A percentile compares a stretch with the other conserved stretches of the same genome.
phyloP scores from a whole-genome alignment of 2,888 invertebrate genomes.

The Rhamnusium bicolor region DNA sequence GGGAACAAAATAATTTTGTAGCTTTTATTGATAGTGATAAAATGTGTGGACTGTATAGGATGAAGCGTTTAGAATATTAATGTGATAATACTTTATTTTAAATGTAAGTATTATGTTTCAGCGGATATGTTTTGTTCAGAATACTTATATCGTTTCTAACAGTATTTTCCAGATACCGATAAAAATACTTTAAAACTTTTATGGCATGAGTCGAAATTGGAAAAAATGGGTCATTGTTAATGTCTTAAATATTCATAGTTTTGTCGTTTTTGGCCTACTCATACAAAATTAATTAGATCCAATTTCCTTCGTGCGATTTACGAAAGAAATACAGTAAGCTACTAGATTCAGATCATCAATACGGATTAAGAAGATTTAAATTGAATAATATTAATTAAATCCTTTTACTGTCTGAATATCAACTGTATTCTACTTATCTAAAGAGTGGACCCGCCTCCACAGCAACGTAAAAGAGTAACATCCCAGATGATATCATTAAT shows the following conservation, averaged over 20 bases:
- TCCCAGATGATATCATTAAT: too few species aligned
- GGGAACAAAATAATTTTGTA: neutral
- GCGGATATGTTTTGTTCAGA: neutral
- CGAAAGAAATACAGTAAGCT: too few species aligned
- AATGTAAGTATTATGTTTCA: neutral
- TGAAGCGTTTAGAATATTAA: neutral
- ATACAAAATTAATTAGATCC: neutral
- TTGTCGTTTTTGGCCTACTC: neutral
- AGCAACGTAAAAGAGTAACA: neutral
- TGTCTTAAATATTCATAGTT: neutral
- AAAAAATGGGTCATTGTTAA: neutral
- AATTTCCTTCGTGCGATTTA: too few species aligned
- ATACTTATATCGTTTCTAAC: too few species aligned
- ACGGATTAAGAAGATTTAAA: neutral
- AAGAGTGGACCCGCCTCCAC: neutral
- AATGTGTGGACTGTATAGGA: constrained; percentile 2
- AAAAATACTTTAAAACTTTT: too few species aligned
- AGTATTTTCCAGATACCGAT: too few species aligned
- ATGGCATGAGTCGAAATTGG: neutral
- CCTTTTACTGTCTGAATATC: neutral
- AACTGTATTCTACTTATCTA: neutral
- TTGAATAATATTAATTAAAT: neutral
- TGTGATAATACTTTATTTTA: neutral
- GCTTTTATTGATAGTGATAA: constrained; percentile 1
- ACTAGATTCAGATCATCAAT: neutral